Evolutionary conservation across 2,113 vertebrate genomes (phyloP).

Genomic region (Hemiprocne comata): DNA sequence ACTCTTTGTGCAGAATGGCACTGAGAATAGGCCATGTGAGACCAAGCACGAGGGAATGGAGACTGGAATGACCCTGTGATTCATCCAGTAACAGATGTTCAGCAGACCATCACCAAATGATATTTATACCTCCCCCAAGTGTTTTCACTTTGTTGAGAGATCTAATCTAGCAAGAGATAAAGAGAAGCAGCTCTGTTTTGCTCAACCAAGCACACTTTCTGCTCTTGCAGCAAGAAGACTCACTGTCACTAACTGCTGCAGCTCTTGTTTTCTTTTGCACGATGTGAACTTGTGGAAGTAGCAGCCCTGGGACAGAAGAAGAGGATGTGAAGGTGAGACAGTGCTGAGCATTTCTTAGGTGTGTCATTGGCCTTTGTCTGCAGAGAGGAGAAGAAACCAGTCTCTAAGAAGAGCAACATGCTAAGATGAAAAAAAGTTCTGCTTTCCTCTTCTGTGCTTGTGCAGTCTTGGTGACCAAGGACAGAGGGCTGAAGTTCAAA

Average conservation of each 20-base stretch:
- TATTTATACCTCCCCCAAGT: background rate
- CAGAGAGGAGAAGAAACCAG: background rate
- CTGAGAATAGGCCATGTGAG: background rate
- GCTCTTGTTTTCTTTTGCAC: background rate
- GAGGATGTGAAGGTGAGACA: background rate
- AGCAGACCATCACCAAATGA: background rate
- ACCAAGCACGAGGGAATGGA: background rate
- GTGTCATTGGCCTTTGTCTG: background rate
- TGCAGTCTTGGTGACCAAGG: background rate
- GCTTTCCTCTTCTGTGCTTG: background rate
- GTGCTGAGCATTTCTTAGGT: background rate
- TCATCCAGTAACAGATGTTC: background rate
- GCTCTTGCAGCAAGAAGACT: background rate
- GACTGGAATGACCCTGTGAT: background rate
- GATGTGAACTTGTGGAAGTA: background rate
- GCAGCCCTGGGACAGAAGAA: background rate
- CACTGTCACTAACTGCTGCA: background rate
- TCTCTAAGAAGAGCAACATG: background rate
- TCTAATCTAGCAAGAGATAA: background rate
- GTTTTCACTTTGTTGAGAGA: background rate
- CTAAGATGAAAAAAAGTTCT: background rate
- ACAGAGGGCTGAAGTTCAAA: background rate
- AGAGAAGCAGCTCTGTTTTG: background rate
- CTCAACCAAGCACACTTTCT: background rate
- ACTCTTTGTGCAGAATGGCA: background rate